Evolutionary conservation across 2,113 vertebrate species (phyloP).

Genomic region (Bos javanicus): DNA sequence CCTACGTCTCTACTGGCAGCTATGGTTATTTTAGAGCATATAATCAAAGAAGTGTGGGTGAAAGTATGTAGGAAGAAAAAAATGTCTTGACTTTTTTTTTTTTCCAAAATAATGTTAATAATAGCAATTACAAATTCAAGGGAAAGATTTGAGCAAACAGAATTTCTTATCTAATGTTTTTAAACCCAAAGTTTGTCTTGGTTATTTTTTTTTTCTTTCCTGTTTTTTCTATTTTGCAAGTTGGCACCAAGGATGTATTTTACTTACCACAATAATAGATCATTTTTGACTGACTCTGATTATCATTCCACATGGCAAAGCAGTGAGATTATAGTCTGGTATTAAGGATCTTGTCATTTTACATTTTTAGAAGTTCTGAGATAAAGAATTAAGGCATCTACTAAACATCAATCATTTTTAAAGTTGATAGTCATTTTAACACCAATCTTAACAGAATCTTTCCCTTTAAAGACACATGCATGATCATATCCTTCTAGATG

Average conservation of each 20-base stretch:
- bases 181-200: background rate
- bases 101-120: background rate
- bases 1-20: background rate
- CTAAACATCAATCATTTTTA: conserved; percentile 22
- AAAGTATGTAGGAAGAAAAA: conserved; percentile 36
- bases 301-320: background rate
- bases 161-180: conserved; percentile 37
- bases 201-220: background rate
- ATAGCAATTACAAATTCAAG: conserved; percentile 8
- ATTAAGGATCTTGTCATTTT: background rate
- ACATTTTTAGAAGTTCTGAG: conserved; percentile 16
- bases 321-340: background rate
- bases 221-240: background rate
- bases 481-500: background rate
- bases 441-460: background rate
- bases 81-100: background rate
- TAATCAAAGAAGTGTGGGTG: conserved; percentile 34
- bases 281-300: background rate
- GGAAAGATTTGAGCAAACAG: background rate
- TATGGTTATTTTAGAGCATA: background rate
- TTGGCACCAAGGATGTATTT: background rate
- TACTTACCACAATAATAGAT: background rate
- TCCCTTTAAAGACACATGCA: background rate
- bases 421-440: background rate
- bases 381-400: background rate